A percentile compares a stretch with the other conserved stretches of the same genome.
These are phyloP conservation scores for Prenolepis imparis DNA, from an alignment of 2,888 invertebrate genomes.

Conservation along the genomic window DNA sequence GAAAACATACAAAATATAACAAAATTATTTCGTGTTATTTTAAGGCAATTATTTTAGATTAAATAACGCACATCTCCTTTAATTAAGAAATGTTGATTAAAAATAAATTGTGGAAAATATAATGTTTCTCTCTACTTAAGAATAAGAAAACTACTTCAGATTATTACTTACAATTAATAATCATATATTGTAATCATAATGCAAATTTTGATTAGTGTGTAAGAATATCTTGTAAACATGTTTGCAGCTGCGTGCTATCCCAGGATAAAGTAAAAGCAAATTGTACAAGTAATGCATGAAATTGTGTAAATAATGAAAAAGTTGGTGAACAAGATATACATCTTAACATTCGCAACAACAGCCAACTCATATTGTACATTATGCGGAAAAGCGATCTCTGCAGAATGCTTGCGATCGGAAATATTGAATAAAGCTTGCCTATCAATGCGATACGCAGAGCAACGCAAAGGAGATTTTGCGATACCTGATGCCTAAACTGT, in stretches of 20 bases:
- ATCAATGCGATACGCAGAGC: slow-evolving; percentile 81
- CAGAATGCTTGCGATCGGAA: slow-evolving; percentile 43
- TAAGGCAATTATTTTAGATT: slow-evolving; percentile 1
- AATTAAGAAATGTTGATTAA: background rate
- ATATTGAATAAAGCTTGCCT: slow-evolving; percentile 77
- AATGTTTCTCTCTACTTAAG: background rate
- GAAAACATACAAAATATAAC: slow-evolving; percentile 15
- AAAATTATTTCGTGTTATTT: background rate
- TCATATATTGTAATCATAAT: background rate
- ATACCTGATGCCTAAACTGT: slow-evolving; percentile 87
- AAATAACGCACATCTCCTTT: background rate
- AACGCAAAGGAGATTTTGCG: slow-evolving; percentile 76
- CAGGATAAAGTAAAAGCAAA: background rate
- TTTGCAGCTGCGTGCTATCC: background rate
- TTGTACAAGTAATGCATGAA: background rate
- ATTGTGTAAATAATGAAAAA: background rate
- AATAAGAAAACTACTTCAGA: background rate
- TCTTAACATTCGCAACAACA: background rate
- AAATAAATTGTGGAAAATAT: background rate
- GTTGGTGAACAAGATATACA: background rate
- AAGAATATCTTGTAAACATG: background rate
- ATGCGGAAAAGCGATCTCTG: slow-evolving; percentile 45
- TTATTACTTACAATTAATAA: background rate
- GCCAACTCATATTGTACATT: slow-evolving; percentile 5
- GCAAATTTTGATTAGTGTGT: background rate